These are phyloP conservation scores for Sitobion miscanthi DNA, from an alignment of 1,140 invertebrate genomes.

Conservation along the genomic window DNA sequence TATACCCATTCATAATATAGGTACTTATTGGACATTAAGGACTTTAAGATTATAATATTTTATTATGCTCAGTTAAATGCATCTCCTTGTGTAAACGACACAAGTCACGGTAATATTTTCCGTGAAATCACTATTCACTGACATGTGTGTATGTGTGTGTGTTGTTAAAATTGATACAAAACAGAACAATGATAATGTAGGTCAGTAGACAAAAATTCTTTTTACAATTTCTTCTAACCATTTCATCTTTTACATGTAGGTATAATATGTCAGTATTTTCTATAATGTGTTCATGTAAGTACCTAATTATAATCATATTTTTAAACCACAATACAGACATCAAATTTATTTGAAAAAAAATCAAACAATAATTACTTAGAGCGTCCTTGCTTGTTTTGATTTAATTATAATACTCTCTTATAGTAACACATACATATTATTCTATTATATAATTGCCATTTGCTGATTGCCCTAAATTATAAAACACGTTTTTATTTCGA, in stretches of 20 bases:
- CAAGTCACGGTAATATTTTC: not conserved
- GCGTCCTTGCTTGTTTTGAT: slow-evolving; percentile 33
- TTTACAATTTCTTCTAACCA: not conserved
- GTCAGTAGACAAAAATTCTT: slow-evolving; percentile 9
- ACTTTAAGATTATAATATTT: not conserved
- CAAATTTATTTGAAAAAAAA: not conserved
- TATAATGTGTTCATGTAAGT: not conserved
- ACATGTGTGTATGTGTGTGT: not conserved
- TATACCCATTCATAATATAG: too few species aligned
- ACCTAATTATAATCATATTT: not conserved
- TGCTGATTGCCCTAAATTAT: slow-evolving; percentile 27
- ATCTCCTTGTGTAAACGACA: not conserved
- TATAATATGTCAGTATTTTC: not conserved
- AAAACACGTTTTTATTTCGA: slow-evolving; percentile 40
- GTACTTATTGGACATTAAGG: not conserved
- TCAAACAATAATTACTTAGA: not conserved
- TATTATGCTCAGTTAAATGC: not conserved
- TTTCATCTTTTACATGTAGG: not conserved
- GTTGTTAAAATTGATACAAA: not conserved
- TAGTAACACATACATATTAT: not conserved
- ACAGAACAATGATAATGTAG: slow-evolving; percentile 23
- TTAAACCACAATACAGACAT: not conserved
- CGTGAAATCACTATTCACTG: not conserved
- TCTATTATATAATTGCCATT: slow-evolving; percentile 20
- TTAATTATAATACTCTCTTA: slow-evolving; percentile 32